Percentiles rank a stretch among this genome's conserved stretches.
These are phyloP conservation scores for Delia radicum DNA, from an alignment of 1,140 invertebrate genomes.

Conservation along the genomic window DNA sequence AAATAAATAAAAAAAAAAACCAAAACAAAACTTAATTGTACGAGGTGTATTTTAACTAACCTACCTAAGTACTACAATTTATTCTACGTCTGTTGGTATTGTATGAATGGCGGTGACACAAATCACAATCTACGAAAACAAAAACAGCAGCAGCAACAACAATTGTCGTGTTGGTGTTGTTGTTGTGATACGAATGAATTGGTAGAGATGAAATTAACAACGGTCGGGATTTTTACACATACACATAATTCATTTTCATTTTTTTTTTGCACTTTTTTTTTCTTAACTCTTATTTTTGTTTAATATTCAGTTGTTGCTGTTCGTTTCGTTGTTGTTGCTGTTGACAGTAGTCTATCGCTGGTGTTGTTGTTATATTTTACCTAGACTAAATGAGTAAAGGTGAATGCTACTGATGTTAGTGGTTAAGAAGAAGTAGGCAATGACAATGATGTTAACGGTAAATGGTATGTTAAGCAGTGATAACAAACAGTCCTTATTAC, in stretches of 20 bases:
- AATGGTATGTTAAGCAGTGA: not conserved
- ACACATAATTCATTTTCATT: not conserved
- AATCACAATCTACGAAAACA: not conserved
- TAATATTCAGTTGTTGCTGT: not conserved
- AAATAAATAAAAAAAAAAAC: too few species aligned
- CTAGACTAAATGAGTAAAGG: not conserved
- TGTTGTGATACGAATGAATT: not conserved
- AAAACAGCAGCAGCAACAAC: not conserved
- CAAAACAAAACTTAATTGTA: too few species aligned
- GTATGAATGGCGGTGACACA: not conserved
- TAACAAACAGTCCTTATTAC: slow-evolving; percentile 12
- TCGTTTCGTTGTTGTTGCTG: not conserved
- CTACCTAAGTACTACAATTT: too few species aligned
- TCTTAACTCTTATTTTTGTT: not conserved
- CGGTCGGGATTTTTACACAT: not conserved
- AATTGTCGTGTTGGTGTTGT: too few species aligned
- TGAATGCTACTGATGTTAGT: too few species aligned
- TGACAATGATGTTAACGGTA: not conserved
- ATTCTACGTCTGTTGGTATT: too few species aligned
- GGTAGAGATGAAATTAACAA: not conserved
- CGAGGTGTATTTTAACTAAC: too few species aligned
- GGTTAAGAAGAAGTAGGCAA: not conserved
- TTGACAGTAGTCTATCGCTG: not conserved
- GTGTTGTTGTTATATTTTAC: not conserved
- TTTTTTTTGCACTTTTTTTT: not conserved